phyloP scores from a whole-genome alignment of 2,797 vertebrate species.

The Adrianichthys oophorus region DNA sequence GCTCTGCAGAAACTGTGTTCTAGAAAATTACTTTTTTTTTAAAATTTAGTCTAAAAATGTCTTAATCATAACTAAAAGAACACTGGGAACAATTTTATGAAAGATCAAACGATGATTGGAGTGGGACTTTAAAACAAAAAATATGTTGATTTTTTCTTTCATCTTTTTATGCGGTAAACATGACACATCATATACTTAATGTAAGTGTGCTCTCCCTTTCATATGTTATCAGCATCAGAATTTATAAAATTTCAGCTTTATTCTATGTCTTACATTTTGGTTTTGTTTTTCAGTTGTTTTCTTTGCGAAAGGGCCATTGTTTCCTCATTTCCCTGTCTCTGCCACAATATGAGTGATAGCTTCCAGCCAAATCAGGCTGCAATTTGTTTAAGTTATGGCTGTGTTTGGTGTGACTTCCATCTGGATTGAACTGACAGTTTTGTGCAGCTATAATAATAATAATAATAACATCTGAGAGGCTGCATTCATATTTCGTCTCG shows the following conservation, averaged over 20 bases:
- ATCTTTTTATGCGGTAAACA: neutral
- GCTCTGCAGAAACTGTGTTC: too few species aligned
- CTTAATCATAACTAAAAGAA: too few species aligned
- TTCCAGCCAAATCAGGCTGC: constrained; percentile 35
- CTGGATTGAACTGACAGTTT: constrained; percentile 37
- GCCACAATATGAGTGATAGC: constrained; percentile 32
- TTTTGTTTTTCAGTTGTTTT: constrained; percentile 23
- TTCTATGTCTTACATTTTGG: constrained; percentile 24
- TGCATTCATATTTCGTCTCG: constrained; percentile 17
- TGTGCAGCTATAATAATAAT: constrained; percentile 9
- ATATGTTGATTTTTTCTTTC: neutral
- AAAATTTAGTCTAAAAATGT: too few species aligned
- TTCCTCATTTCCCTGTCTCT: constrained; percentile 31
- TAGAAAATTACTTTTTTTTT: too few species aligned
- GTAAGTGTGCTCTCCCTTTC: constrained; percentile 10
- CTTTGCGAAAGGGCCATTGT: constrained; percentile 27
- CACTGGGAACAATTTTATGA: too few species aligned
- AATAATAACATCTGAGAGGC: constrained; percentile 12
- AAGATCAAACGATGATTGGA: too few species aligned
- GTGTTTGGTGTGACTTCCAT: constrained; percentile 45
- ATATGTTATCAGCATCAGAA: constrained; percentile 19
- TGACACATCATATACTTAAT: neutral
- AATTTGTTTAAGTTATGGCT: constrained; percentile 46
- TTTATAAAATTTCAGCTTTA: constrained; percentile 11
- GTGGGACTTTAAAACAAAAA: neutral